A percentile compares a stretch with the other conserved stretches of the same genome.
phyloP scores from a whole-genome alignment of 1,140 invertebrate species.

The Drosophila sulfurigaster region DNA sequence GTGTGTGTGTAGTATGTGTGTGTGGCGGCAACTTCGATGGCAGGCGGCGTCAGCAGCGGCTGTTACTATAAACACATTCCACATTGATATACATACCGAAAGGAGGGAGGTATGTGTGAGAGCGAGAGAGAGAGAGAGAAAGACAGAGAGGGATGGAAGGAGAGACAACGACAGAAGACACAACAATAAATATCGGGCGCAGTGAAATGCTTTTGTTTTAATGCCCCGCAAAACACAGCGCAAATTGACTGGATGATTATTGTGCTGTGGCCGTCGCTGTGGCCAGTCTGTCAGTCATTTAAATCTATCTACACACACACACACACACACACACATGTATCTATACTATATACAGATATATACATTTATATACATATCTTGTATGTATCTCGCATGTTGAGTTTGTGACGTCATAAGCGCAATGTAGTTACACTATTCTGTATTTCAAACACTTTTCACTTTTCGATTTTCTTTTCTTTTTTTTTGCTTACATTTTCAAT shows the following conservation, averaged over 20 bases:
- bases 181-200: conserved; percentile 76
- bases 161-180: conserved; percentile 10
- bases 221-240: conserved; percentile 81
- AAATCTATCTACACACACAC: conserved; percentile 10
- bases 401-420: conserved; percentile 43
- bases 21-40: conserved; percentile 39
- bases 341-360: conserved; percentile 12
- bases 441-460: conserved; percentile 21
- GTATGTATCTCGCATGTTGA: conserved; percentile 23
- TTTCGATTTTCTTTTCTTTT: conserved; percentile 11
- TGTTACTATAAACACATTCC: conserved; percentile 78
- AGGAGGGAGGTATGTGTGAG: neutral
- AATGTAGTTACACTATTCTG: conserved; percentile 14
- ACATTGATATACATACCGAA: conserved; percentile 45
- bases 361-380: conserved; percentile 21
- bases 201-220: conserved; percentile 81
- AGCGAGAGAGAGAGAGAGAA: neutral
- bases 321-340: neutral
- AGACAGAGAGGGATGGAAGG: neutral
- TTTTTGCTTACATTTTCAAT: conserved; percentile 38
- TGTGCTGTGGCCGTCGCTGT: conserved; percentile 49
- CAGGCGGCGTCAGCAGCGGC: conserved; percentile 7
- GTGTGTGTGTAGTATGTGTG: neutral
- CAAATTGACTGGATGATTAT: conserved; percentile 80
- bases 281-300: conserved; percentile 25